Evolutionary conservation across 2,888 invertebrate species (phyloP).

Genomic region (Orgyia antiqua): DNA sequence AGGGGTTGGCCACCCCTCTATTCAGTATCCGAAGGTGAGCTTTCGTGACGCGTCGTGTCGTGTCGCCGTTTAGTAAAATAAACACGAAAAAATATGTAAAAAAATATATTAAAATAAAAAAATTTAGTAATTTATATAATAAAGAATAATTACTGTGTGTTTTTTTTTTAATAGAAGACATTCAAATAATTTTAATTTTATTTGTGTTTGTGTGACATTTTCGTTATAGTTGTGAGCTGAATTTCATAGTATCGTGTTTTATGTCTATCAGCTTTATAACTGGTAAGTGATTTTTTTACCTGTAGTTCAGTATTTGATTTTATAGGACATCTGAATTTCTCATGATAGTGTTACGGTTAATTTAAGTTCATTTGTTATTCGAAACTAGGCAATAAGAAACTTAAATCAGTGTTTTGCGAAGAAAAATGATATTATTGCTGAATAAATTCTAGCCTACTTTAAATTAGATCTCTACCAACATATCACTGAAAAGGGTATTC

Average conservation of each 20-base stretch:
- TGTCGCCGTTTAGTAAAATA: conserved; percentile 29
- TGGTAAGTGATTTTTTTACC: too few relatives aligned
- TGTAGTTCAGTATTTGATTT: too few relatives aligned
- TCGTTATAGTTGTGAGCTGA: conserved; percentile 10
- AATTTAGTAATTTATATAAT: conserved; percentile 7
- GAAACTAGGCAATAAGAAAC: too few relatives aligned
- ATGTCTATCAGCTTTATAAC: conserved; percentile 25
- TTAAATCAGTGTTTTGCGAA: too few relatives aligned
- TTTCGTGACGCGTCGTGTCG: conserved; percentile 28
- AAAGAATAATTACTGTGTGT: conserved; percentile 18
- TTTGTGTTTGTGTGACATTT: conserved; percentile 33
- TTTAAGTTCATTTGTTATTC: too few relatives aligned
- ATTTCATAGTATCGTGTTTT: conserved; percentile 23
- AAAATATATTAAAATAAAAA: too few relatives aligned
- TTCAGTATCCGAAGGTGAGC: conserved; percentile 49
- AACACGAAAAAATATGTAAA: conserved; percentile 63
- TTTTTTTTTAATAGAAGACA: conserved; percentile 12
- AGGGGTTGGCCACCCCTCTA: conserved; percentile 58
- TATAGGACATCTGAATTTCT: too few relatives aligned
- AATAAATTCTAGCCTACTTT: too few relatives aligned
- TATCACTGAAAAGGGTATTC: too few relatives aligned
- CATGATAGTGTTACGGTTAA: too few relatives aligned
- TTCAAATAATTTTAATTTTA: conserved; percentile 17
- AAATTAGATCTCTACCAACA: too few relatives aligned
- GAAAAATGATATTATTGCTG: too few relatives aligned